A percentile compares a stretch with the other conserved stretches of the same genome.
Evolutionary conservation across 2,888 invertebrate species (phyloP).

Genomic region (Parnassius orleans): DNA sequence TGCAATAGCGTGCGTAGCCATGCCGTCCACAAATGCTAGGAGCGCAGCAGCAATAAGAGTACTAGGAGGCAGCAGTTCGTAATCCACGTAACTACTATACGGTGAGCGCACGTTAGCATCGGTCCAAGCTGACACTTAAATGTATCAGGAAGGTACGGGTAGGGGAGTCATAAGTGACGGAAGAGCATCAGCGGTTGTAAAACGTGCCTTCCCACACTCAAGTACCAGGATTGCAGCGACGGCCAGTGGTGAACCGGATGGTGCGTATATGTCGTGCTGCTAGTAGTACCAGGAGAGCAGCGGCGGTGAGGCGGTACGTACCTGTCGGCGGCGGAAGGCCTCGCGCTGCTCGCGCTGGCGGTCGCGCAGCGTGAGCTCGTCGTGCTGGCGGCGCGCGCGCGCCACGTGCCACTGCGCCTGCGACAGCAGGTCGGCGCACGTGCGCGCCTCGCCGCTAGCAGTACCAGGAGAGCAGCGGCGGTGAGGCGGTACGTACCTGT

Average conservation of each 20-base stretch:
- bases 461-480: not conserved
- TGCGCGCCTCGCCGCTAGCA: constrained; percentile 86
- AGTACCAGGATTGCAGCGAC: too few relatives aligned
- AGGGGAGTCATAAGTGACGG: too few relatives aligned
- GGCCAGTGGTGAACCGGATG: too few relatives aligned
- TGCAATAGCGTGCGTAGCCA: constrained; percentile 96
- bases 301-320: not conserved
- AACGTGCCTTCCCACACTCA: too few relatives aligned
- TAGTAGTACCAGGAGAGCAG: not conserved
- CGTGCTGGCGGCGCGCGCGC: constrained; percentile 92
- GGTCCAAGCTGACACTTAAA: constrained; percentile 68
- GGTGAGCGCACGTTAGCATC: constrained; percentile 15
- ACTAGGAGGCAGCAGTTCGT: too few relatives aligned
- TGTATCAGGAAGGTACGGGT: constrained; percentile 59
- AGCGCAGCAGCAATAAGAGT: too few relatives aligned
- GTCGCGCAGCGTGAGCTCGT: constrained; percentile 88
- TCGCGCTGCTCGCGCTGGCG: too few relatives aligned
- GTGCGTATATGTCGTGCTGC: constrained; percentile 40
- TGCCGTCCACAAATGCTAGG: too few relatives aligned
- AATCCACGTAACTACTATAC: constrained; percentile 73
- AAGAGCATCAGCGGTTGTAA: too few relatives aligned
- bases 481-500: not conserved
- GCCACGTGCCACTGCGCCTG: constrained; percentile 98
- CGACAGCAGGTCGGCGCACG: constrained; percentile 96
- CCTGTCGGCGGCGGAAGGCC: not conserved